Percentiles rank a stretch among this genome's conserved stretches.
Conservation (phyloP, 23 tunicate species). For the Halocynthia aurantium region DNA sequence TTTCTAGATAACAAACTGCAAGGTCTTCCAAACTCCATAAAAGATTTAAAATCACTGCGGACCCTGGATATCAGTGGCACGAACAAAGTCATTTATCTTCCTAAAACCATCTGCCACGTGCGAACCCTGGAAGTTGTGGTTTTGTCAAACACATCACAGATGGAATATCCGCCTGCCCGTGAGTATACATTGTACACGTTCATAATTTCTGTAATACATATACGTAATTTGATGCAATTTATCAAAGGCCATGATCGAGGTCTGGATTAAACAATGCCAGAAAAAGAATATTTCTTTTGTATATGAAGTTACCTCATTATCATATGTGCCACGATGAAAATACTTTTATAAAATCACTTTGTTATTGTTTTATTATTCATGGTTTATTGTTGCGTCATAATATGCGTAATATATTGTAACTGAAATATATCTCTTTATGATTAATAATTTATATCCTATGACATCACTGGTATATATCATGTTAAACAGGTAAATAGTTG, state of each 20-base stretch:
- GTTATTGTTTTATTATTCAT: background rate
- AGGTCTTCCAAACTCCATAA: conserved; percentile 53
- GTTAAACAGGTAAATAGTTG: no score
- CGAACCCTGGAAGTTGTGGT: conserved; percentile 71
- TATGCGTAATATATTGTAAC: background rate
- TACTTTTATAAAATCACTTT: no score
- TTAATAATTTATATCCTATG: no score
- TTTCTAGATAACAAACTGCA: conserved; percentile 59
- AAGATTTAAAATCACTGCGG: conserved; percentile 34
- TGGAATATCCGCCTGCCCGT: conserved; percentile 92
- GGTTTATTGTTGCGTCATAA: background rate
- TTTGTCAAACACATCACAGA: conserved; percentile 40
- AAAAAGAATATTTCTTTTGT: no score
- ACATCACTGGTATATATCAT: no score
- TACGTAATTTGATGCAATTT: no score
- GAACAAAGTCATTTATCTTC: conserved; percentile 64
- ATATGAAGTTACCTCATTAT: no score
- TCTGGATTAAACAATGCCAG: no score
- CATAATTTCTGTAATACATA: no score
- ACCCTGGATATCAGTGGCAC: conserved; percentile 85
- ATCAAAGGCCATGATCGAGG: no score
- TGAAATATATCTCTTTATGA: no score
- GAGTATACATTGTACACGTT: conserved; percentile 7
- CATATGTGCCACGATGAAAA: no score
- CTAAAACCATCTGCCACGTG: conserved; percentile 71